These are phyloP conservation scores for Scaptomyza cyrtandrae DNA, from an alignment of 2,888 invertebrate genomes.

Conservation along the genomic window DNA sequence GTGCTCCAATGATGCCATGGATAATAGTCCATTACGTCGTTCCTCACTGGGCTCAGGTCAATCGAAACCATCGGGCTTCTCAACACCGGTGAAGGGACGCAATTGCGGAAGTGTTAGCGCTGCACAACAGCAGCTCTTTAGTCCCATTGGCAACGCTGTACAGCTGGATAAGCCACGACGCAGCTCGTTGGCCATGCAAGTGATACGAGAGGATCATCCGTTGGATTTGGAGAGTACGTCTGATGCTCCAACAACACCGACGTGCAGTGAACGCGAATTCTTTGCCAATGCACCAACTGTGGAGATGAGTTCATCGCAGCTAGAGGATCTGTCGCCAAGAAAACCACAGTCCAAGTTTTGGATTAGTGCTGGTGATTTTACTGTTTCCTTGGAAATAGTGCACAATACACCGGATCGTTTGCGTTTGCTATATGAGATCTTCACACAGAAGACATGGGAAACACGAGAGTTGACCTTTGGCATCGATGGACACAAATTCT, in stretches of 20 bases:
- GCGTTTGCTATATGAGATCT: conserved; percentile 78
- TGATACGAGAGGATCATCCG: conserved; percentile 80
- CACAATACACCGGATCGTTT: conserved; percentile 64
- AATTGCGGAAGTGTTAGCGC: not conserved
- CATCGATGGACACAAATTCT: conserved; percentile 80
- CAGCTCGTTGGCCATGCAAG: conserved; percentile 80
- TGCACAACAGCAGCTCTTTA: conserved; percentile 65
- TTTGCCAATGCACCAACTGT: conserved; percentile 65
- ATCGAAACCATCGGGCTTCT: conserved; percentile 60
- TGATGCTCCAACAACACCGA: conserved; percentile 49
- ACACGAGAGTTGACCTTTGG: conserved; percentile 77
- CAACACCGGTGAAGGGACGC: conserved; percentile 75
- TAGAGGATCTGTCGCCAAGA: conserved; percentile 26
- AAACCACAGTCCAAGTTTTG: conserved; percentile 71
- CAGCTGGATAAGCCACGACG: conserved; percentile 70
- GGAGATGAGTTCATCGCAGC: conserved; percentile 60
- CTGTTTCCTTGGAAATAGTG: conserved; percentile 70
- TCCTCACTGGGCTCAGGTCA: conserved; percentile 23
- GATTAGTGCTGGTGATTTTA: conserved; percentile 76
- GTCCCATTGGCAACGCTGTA: conserved; percentile 55
- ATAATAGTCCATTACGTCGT: conserved; percentile 71
- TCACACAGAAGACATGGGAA: conserved; percentile 77
- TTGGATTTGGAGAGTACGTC: conserved; percentile 54
- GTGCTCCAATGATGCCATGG: conserved; percentile 72
- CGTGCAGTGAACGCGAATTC: conserved; percentile 62